These are phyloP conservation scores for Campaea margaritaria DNA, from an alignment of 2,888 invertebrate genomes.

Conservation along the genomic window DNA sequence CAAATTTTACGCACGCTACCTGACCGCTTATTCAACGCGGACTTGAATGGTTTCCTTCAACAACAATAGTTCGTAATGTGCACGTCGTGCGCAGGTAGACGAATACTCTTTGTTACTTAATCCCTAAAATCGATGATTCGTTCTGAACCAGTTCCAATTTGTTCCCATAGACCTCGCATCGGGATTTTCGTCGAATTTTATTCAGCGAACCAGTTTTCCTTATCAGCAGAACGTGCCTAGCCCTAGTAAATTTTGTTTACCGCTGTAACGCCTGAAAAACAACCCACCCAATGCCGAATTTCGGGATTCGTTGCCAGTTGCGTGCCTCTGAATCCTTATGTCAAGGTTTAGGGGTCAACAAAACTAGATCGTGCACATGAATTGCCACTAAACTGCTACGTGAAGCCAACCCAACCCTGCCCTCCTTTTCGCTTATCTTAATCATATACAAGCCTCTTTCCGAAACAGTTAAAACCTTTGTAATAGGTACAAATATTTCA, in stretches of 20 bases:
- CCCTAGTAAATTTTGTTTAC: slow-evolving; percentile 27
- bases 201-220: slow-evolving; percentile 8
- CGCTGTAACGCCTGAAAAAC: slow-evolving; percentile 29
- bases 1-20: slow-evolving; percentile 81
- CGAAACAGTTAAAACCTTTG: slow-evolving; percentile 41
- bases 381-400: slow-evolving; percentile 45
- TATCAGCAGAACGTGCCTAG: slow-evolving; percentile 25
- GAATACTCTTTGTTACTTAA: slow-evolving; percentile 56
- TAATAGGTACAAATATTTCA: background rate
- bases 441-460: slow-evolving; percentile 56
- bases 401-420: slow-evolving; percentile 59
- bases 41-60: slow-evolving; percentile 75
- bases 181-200: slow-evolving; percentile 9
- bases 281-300: slow-evolving; percentile 16
- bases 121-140: slow-evolving; percentile 40
- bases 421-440: slow-evolving; percentile 52
- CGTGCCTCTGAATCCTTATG: slow-evolving; percentile 57
- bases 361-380: slow-evolving; percentile 52
- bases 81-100: slow-evolving; percentile 69
- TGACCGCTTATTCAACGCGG: slow-evolving; percentile 72
- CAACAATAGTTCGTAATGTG: slow-evolving; percentile 66
- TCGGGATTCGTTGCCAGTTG: slow-evolving; percentile 48
- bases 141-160: slow-evolving; percentile 29
- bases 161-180: slow-evolving; percentile 8
- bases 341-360: slow-evolving; percentile 60